These are phyloP conservation scores for Mallotus villosus DNA, from an alignment of 2,797 vertebrate genomes.

Conservation along the genomic window DNA sequence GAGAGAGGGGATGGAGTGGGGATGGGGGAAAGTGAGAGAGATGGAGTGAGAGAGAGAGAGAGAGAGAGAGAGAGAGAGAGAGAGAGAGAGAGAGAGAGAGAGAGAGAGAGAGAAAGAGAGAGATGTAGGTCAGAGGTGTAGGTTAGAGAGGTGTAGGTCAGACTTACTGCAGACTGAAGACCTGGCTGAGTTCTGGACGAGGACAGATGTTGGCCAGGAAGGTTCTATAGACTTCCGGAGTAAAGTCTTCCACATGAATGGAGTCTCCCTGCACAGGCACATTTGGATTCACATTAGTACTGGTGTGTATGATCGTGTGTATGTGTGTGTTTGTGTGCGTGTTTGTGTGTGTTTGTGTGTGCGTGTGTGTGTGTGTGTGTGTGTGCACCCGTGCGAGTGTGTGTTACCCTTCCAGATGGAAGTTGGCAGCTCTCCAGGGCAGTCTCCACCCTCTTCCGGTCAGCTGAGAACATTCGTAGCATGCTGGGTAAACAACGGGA, in stretches of 20 bases:
- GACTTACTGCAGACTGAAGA: slow-evolving; percentile 92
- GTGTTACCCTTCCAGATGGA: slow-evolving; percentile 89
- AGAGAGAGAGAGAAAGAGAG: slow-evolving; percentile 3
- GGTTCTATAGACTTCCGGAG: slow-evolving; percentile 85
- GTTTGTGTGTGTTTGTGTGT: neutral
- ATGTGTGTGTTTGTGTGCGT: neutral
- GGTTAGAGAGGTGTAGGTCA: neutral
- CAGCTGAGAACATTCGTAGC: slow-evolving; percentile 92
- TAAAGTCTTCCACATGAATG: slow-evolving; percentile 93
- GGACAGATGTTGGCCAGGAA: slow-evolving; percentile 93
- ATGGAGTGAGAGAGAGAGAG: neutral
- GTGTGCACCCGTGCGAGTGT: neutral
- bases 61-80: neutral
- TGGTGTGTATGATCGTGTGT: neutral
- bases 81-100: neutral
- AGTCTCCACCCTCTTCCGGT: slow-evolving; percentile 93
- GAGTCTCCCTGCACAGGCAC: slow-evolving; percentile 84
- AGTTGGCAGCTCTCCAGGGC: slow-evolving; percentile 90
- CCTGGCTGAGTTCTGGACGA: slow-evolving; percentile 88
- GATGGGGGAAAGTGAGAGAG: slow-evolving; percentile 5
- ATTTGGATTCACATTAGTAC: neutral
- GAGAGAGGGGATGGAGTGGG: slow-evolving; percentile 18
- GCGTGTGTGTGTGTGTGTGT: slow-evolving; percentile 28
- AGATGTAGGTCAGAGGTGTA: no score
- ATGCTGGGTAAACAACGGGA: slow-evolving; percentile 76